Conservation (phyloP, 1,140 invertebrate species). For the Neodiprion pinetum region DNA sequence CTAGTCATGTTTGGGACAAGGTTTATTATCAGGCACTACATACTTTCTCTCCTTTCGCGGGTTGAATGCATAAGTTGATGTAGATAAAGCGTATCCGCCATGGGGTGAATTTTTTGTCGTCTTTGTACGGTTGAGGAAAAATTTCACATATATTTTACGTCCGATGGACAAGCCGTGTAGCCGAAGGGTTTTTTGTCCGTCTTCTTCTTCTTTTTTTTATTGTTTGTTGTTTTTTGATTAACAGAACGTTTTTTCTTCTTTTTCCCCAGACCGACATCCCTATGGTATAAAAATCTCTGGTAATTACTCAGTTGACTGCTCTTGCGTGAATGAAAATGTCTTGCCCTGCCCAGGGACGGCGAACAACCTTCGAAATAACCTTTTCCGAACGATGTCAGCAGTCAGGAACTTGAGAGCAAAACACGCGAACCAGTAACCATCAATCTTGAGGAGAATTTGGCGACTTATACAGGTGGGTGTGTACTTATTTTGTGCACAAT, state of each 20-base stretch:
- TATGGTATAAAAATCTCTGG: not conserved
- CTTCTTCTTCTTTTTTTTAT: no score
- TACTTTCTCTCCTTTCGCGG: no score
- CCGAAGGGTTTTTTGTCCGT: not conserved
- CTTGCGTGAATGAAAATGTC: not conserved
- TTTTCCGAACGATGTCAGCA: not conserved
- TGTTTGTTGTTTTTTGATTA: no score
- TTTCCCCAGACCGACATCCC: not conserved
- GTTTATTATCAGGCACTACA: no score
- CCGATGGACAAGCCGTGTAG: not conserved
- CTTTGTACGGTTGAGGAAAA: no score
- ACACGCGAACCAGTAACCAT: not conserved
- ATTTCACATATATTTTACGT: not conserved
- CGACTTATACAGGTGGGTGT: not conserved
- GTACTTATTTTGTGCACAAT: not conserved
- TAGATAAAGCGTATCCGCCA: no score
- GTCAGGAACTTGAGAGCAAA: not conserved
- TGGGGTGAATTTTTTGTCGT: no score
- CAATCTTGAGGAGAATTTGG: not conserved
- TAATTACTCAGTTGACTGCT: conserved; percentile 7
- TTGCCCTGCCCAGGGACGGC: not conserved
- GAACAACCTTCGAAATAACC: not conserved
- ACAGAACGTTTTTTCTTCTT: no score
- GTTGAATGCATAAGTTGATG: no score
- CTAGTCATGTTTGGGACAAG: no score